These are phyloP conservation scores for Coracopsis vasa DNA, from an alignment of 2,113 vertebrate genomes.

Conservation along the genomic window DNA sequence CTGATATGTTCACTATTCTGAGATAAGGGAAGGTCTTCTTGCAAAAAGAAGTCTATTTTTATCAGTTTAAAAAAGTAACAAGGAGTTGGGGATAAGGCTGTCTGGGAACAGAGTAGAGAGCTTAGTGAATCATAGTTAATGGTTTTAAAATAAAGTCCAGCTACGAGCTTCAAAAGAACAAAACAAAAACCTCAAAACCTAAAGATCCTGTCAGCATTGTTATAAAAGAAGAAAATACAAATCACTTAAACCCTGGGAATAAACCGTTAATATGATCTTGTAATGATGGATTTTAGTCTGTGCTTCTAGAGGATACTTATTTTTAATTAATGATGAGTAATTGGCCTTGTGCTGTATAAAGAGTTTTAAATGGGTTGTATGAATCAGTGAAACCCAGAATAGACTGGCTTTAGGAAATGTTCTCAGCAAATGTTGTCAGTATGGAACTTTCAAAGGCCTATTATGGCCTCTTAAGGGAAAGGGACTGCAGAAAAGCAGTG, in stretches of 20 bases:
- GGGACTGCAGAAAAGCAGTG: background rate
- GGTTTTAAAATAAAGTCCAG: background rate
- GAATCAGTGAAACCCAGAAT: background rate
- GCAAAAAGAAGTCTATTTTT: background rate
- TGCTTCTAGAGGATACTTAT: background rate
- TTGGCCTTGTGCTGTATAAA: background rate
- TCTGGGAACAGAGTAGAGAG: background rate
- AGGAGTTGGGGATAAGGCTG: background rate
- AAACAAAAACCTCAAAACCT: background rate
- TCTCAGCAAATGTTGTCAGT: background rate
- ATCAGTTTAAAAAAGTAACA: background rate
- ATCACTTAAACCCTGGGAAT: background rate
- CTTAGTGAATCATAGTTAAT: background rate
- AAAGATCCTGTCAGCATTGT: background rate
- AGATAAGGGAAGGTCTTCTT: background rate
- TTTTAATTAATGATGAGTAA: conserved; percentile 33
- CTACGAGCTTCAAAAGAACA: background rate
- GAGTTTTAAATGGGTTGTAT: background rate
- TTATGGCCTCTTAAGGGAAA: background rate
- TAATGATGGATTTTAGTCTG: background rate
- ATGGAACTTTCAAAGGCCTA: background rate
- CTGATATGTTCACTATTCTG: background rate
- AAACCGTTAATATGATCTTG: background rate
- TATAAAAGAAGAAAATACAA: background rate
- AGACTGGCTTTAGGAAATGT: background rate